Conservation (phyloP, 2,113 vertebrate species). For the Todiramphus saurophagus region DNA sequence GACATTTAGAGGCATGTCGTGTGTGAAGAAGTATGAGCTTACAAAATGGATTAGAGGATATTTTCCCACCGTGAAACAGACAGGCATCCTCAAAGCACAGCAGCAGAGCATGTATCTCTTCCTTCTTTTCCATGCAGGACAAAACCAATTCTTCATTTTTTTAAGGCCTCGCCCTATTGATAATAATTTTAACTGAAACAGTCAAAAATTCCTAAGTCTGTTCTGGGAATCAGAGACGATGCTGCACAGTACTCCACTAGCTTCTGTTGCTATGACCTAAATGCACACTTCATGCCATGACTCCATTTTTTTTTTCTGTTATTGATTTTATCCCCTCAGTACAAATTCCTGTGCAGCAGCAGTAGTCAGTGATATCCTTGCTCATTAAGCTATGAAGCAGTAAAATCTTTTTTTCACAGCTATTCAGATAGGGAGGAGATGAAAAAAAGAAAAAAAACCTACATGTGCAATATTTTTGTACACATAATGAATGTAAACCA, state of each 20-base stretch:
- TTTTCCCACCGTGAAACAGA: neutral
- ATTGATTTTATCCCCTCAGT: neutral
- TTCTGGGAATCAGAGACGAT: neutral
- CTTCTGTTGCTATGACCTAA: neutral
- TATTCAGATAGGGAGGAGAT: neutral
- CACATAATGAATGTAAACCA: neutral
- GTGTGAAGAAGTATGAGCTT: neutral
- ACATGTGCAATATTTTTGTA: neutral
- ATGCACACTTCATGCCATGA: neutral
- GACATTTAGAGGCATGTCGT: neutral
- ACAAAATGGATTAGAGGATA: neutral
- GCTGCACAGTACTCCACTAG: neutral
- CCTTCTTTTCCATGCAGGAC: neutral
- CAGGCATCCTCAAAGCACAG: neutral
- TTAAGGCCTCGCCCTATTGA: neutral
- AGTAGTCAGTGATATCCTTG: neutral
- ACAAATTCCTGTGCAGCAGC: neutral
- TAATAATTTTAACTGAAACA: neutral
- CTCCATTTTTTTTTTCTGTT: neutral
- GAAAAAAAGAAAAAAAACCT: neutral
- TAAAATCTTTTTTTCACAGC: neutral
- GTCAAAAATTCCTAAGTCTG: neutral
- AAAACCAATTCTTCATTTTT: neutral
- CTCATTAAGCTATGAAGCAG: neutral
- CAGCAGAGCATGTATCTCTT: neutral